phyloP scores from a whole-genome alignment of 1,140 invertebrate genomes.

The Pararge aegeria region DNA sequence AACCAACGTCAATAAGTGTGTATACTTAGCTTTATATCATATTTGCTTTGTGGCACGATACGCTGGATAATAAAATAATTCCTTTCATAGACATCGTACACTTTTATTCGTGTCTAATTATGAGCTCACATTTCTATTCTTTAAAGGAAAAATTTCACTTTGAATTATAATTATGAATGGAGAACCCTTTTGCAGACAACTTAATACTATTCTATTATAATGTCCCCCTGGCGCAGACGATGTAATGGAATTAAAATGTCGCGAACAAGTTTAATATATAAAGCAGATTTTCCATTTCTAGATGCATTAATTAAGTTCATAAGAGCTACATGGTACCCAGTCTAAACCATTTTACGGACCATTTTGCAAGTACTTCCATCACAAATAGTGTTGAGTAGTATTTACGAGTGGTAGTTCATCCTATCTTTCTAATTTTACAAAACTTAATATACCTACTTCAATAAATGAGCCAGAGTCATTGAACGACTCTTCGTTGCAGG shows the following conservation, averaged over 20 bases:
- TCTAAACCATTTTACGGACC: conserved; percentile 28
- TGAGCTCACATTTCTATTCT: neutral
- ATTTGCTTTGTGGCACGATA: neutral
- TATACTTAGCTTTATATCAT: neutral
- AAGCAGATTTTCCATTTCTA: conserved; percentile 24
- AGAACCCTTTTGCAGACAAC: neutral
- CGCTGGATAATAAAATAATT: neutral
- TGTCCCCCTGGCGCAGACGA: neutral
- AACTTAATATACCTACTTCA: no score
- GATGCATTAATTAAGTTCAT: conserved; percentile 34
- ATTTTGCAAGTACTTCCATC: conserved; percentile 32
- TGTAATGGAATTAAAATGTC: conserved; percentile 16
- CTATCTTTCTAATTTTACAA: no score
- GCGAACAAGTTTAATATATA: conserved; percentile 15
- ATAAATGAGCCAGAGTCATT: no score
- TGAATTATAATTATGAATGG: neutral
- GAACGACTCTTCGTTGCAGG: no score
- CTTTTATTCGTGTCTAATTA: neutral
- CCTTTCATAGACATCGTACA: neutral
- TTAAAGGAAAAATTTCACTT: neutral
- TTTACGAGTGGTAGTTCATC: neutral
- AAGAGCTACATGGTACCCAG: conserved; percentile 28
- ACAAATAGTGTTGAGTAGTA: neutral
- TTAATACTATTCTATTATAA: neutral
- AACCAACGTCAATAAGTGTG: neutral